Base-by-base conservation (phyloP, 2,113 vertebrate genomes). In the Oncorhynchus keta region DNA sequence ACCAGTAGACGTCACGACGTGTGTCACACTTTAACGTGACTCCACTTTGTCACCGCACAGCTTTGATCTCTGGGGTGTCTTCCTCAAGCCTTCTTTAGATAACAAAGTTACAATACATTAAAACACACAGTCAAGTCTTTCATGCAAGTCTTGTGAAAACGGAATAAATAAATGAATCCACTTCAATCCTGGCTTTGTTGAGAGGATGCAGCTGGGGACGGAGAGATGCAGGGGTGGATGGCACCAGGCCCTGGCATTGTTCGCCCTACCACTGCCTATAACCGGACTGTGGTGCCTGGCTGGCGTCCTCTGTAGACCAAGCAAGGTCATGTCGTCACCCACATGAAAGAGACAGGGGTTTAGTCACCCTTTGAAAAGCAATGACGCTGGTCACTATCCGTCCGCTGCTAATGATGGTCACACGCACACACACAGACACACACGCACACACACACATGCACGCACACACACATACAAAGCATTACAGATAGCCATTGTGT, bases 151-250 rank as follows among this genome's bases (percentile, higher is more conserved):
- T 35, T 35, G 35, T 35, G 35, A 35, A 35, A 35, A 2, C 73
- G 77, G 82, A 87, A 87, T 87, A 84, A 89, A 89, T 85, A 87
- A 83, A 86, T 78, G 76, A 86, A 79, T 84, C 72, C 75, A 84
- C 79, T 89, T 82, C 83, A 86, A 75, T 69, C 69, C 72, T 62
- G 64, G 77, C 78, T 83, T 81, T 83, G 86, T 84, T 76, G 73
- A 79, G 85, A 86, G 88, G 90, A 90, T 87, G 88, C 91, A 90
- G 89, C 91, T 92, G 89, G 84, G 79, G n/a, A 62, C 24, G 59
- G n/a, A 22, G 12, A 0, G 51, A 18, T 55, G 51, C 14, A 55
- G 51, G 51, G 59, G n/a, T 62, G 30, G 79, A 84, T 89, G 87
- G 87, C 89, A 87, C 76, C 1, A 71, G 76, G 84, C 84, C 81